Percentiles rank a stretch among this genome's conserved stretches.
Evolutionary conservation across 2,888 invertebrate species (phyloP).

Genomic region (Synergus itoensis): DNA sequence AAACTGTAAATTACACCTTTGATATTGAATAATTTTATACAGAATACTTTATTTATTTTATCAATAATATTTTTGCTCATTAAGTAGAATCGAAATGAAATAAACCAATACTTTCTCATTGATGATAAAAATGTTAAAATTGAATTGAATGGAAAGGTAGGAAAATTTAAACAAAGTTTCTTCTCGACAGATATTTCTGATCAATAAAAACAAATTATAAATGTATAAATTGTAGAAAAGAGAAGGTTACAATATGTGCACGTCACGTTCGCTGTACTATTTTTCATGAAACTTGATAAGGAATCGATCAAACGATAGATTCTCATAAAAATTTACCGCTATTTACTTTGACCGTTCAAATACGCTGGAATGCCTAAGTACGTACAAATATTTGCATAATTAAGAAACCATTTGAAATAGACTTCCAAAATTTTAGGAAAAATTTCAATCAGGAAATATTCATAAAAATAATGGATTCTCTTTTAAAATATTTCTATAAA

Average conservation of each 20-base stretch:
- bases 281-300: conserved; percentile 7
- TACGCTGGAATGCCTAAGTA: too few relatives aligned
- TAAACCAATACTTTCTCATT: too few relatives aligned
- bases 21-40: neutral
- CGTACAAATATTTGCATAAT: neutral
- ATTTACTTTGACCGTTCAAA: too few relatives aligned
- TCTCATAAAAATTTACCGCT: conserved; percentile 17
- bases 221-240: conserved; percentile 2
- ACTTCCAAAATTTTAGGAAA: neutral
- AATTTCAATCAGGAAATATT: neutral
- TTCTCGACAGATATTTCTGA: too few relatives aligned
- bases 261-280: conserved; percentile 7
- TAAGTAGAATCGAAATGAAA: neutral
- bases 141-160: neutral
- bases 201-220: conserved; percentile 31
- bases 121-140: neutral
- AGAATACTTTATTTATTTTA: neutral
- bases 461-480: neutral
- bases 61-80: neutral
- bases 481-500: neutral
- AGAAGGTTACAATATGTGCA: too few relatives aligned
- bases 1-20: conserved; percentile 2
- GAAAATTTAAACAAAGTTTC: neutral
- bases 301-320: neutral
- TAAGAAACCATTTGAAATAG: neutral